Base-by-base conservation (phyloP, 2,113 vertebrate species). In the Indicator maculatus region DNA sequence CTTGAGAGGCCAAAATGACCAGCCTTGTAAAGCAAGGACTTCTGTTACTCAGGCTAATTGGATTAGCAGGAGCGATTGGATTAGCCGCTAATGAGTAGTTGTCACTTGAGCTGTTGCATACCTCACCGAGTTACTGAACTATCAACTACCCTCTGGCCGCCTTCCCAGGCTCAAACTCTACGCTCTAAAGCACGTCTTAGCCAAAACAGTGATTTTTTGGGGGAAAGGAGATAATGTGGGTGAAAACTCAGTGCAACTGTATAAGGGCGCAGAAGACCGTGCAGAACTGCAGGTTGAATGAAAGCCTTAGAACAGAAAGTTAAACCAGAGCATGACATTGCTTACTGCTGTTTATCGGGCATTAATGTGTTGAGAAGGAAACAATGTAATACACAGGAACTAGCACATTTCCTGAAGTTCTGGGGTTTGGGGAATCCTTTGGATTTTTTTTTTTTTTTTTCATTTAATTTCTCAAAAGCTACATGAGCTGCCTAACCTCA, bases 391-490 rank as follows among this genome's bases (percentile, higher is more conserved):
- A 93, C 93, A 74, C 84, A 95, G 91, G 84, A 95, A 95, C 88
- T 77, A 92, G 85, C 61, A 77, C 72, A 81, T 93, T 96, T 95
- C 85, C 93, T 91, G 89, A 76, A 93, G 94, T 91, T 95, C 95
- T 86, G 89, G 91, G 91, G 83, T 88, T 96, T 95, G 83, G 94
- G 93, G 95, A 96, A 95, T 93, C 94, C 93, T 96, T 81, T 65
- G 69, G 83, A 91, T 84, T 90, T 96, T 92, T 96, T 19, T 44
- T 6, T 44, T 44, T 44, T 44, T 44, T 41, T 41, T 41, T 95
- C 80, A 96, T 96, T 96, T 76, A 77, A 91, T 96, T 93, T 95
- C 94, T 96, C 85, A 93, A 93, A 96, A 96, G 80, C 90, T 79
- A 90, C 78, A 92, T 39, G 83, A 86, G 69, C 85, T 93, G 90